These are phyloP conservation scores for Phaetusa simplex DNA, from an alignment of 2,113 vertebrate genomes.

Conservation along the genomic window DNA sequence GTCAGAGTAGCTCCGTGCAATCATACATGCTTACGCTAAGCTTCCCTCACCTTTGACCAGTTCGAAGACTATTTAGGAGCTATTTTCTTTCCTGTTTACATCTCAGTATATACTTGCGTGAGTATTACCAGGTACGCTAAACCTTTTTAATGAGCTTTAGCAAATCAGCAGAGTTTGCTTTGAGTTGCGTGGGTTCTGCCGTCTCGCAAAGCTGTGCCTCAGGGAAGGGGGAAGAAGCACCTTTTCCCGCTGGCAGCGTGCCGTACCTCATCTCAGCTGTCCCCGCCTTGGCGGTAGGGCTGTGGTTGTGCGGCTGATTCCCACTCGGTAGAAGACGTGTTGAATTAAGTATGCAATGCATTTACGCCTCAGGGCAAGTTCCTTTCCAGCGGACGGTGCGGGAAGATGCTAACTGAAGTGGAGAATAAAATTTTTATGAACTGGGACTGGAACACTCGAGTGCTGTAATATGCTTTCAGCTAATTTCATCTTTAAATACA, in stretches of 20 bases:
- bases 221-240: neutral
- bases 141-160: neutral
- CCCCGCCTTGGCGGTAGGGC: neutral
- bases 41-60: neutral
- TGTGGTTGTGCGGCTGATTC: neutral
- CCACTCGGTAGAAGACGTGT: neutral
- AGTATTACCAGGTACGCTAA: neutral
- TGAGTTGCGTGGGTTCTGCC: neutral
- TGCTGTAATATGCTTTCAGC: conserved; percentile 43
- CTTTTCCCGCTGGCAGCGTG: accelerated
- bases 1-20: neutral
- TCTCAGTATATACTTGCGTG: neutral
- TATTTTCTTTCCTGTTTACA: neutral
- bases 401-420: conserved; percentile 19
- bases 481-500: conserved; percentile 57
- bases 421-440: conserved; percentile 61
- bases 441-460: conserved; percentile 38
- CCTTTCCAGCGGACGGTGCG: neutral
- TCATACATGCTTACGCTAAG: neutral
- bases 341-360: conserved; percentile 17
- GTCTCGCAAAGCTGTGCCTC: neutral
- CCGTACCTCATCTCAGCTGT: neutral
- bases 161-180: neutral
- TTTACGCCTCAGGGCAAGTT: neutral
- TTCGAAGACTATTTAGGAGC: neutral